Evolutionary conservation across 2,797 vertebrate genomes (phyloP).

Genomic region (Coranthus polyacanthus): DNA sequence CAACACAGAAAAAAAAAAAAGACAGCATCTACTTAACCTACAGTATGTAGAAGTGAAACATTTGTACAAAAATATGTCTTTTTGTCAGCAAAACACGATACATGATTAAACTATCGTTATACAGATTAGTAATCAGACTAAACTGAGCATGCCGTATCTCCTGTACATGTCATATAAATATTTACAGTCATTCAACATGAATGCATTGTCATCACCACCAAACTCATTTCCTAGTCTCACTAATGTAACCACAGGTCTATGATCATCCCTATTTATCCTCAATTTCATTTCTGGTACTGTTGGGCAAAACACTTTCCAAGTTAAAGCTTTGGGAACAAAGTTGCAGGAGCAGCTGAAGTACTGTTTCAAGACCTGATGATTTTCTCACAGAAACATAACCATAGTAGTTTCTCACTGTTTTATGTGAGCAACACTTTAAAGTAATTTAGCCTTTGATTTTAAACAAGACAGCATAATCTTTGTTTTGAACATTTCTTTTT

Average conservation of each 20-base stretch:
- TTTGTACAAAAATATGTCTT: conserved; percentile 81
- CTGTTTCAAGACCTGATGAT: no score
- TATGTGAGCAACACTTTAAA: no score
- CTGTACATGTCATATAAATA: conserved; percentile 84
- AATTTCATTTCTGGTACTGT: neutral
- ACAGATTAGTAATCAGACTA: conserved; percentile 43
- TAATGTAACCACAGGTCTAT: no score
- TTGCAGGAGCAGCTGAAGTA: neutral
- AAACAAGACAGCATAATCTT: no score
- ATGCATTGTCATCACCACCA: conserved; percentile 63
- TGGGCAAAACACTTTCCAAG: neutral
- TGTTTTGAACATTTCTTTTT: no score
- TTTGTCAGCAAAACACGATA: conserved; percentile 62
- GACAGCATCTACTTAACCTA: conserved; percentile 49
- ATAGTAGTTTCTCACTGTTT: no score
- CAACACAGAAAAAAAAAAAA: conserved; percentile 51
- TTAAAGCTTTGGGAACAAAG: neutral
- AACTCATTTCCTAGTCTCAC: conserved; percentile 6
- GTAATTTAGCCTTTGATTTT: no score
- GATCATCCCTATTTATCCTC: neutral
- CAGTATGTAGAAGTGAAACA: conserved; percentile 41
- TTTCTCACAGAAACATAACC: no score
- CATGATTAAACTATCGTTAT: conserved; percentile 56
- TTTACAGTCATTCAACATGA: conserved; percentile 87
- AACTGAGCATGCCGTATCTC: conserved; percentile 66